A percentile compares a stretch with the other conserved stretches of the same genome.
These are phyloP conservation scores for Hydractinia echinata DNA, from an alignment of 30 jellyfish, hydroid and myxozoan genomes.

Conservation along the genomic window DNA sequence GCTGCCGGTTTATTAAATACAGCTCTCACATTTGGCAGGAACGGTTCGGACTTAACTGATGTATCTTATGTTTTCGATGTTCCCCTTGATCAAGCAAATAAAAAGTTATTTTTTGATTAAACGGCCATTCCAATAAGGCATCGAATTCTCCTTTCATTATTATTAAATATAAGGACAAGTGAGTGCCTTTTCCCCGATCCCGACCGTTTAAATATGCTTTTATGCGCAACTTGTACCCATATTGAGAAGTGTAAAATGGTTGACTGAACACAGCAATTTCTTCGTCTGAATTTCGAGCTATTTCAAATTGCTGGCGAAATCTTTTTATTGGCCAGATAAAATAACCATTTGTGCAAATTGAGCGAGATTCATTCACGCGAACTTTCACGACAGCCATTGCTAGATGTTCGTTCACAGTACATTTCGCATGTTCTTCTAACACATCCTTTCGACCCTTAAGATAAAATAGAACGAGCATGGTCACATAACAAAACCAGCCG, in stretches of 20 bases:
- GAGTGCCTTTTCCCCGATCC: slow-evolving; percentile 96
- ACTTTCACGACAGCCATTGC: slow-evolving; percentile 86
- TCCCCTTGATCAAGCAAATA: slow-evolving; percentile 82
- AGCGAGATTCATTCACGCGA: slow-evolving; percentile 83
- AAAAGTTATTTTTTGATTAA: slow-evolving; percentile 80
- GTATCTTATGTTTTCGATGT: slow-evolving; percentile 83
- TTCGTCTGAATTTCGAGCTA: slow-evolving; percentile 77
- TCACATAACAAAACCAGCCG: not conserved
- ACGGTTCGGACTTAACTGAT: slow-evolving; percentile 91
- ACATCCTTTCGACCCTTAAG: slow-evolving; percentile 77
- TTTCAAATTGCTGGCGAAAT: slow-evolving; percentile 74
- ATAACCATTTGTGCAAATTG: slow-evolving; percentile 75
- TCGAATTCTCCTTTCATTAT: slow-evolving; percentile 95
- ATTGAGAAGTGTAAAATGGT: slow-evolving; percentile 93
- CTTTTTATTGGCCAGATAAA: slow-evolving; percentile 76
- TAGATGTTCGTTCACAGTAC: slow-evolving; percentile 64
- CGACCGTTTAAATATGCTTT: slow-evolving; percentile 88
- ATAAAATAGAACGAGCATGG: not conserved
- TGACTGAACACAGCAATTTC: slow-evolving; percentile 84
- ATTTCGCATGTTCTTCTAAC: slow-evolving; percentile 58
- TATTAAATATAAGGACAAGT: slow-evolving; percentile 74
- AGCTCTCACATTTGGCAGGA: slow-evolving; percentile 92
- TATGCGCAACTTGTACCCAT: slow-evolving; percentile 76
- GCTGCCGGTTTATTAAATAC: slow-evolving; percentile 81
- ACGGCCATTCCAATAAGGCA: slow-evolving; percentile 90